Percentiles rank a stretch among this genome's conserved stretches.
phyloP scores from a whole-genome alignment of 2,888 invertebrate genomes.

The Odontothrips loti region DNA sequence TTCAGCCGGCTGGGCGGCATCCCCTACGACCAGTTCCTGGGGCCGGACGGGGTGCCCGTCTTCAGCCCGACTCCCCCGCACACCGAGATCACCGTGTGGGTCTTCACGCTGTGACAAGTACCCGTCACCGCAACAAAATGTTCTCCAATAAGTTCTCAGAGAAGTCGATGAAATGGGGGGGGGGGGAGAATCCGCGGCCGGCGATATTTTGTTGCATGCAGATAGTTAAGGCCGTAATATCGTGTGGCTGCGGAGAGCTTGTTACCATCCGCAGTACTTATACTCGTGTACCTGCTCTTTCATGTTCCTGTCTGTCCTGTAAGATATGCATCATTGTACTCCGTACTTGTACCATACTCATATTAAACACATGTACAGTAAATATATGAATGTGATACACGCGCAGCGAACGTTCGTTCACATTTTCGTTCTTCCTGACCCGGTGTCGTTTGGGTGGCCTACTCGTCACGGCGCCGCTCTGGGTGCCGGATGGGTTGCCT shows the following conservation, averaged over 20 bases:
- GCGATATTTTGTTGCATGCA: not conserved
- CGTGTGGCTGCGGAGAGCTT: not conserved
- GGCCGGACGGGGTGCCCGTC: not conserved
- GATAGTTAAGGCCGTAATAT: not conserved
- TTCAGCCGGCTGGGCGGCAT: not conserved
- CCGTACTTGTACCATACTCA: no score
- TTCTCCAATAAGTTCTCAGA: no score
- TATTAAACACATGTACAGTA: no score
- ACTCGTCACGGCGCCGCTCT: not conserved
- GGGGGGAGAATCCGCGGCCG: no score
- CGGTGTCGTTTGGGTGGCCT: not conserved
- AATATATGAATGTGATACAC: no score
- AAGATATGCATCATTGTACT: no score
- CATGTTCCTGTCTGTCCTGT: not conserved
- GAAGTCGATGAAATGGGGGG: no score
- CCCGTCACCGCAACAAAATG: no score
- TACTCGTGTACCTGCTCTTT: not conserved
- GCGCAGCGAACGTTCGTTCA: no score
- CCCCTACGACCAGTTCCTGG: slow-evolving; percentile 1
- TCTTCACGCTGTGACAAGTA: not conserved
- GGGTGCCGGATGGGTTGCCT: not conserved
- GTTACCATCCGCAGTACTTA: not conserved
- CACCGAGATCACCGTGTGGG: not conserved
- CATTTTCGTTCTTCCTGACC: no score
- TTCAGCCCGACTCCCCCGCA: not conserved